These are phyloP conservation scores for Paratrypauchen microcephalus DNA, from an alignment of 2,797 vertebrate species.

Conservation along the genomic window DNA sequence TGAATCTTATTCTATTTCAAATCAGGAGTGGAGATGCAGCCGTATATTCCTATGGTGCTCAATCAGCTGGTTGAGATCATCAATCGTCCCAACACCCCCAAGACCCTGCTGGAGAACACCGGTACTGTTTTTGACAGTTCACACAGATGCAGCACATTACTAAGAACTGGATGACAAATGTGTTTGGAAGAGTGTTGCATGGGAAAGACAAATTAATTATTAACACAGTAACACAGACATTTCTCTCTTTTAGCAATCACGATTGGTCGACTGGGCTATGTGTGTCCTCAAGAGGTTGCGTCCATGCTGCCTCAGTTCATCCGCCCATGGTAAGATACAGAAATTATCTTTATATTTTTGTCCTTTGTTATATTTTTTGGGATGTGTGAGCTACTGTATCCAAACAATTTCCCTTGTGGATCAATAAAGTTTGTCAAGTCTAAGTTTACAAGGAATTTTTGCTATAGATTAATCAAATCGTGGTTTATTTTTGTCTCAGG, in stretches of 20 bases:
- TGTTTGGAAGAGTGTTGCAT: not conserved
- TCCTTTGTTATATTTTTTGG: no score
- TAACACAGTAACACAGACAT: not conserved
- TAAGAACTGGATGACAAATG: not conserved
- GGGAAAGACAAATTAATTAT: not conserved
- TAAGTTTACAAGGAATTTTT: not conserved
- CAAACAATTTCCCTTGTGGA: no score
- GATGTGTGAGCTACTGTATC: no score
- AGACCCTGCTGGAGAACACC: conserved; percentile 95
- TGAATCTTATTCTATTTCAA: not conserved
- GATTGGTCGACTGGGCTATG: conserved; percentile 91
- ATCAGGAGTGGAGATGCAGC: conserved; percentile 85
- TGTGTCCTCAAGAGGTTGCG: conserved; percentile 94
- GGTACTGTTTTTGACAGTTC: conserved; percentile 65
- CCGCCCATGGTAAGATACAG: conserved; percentile 84
- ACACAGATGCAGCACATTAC: not conserved
- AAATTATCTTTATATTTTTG: not conserved
- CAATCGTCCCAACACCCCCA: conserved; percentile 93
- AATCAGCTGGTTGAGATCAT: conserved; percentile 93
- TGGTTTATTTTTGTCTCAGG: conserved; percentile 66
- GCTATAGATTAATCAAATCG: not conserved
- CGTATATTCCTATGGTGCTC: conserved; percentile 92
- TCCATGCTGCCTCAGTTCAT: conserved; percentile 94
- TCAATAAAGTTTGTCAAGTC: no score
- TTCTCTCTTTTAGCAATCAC: conserved; percentile 85